Evolutionary conservation across 2,113 vertebrate species (phyloP), one percentile per base, ranked within the genome.

Genomic region (Natator depressus): DNA sequence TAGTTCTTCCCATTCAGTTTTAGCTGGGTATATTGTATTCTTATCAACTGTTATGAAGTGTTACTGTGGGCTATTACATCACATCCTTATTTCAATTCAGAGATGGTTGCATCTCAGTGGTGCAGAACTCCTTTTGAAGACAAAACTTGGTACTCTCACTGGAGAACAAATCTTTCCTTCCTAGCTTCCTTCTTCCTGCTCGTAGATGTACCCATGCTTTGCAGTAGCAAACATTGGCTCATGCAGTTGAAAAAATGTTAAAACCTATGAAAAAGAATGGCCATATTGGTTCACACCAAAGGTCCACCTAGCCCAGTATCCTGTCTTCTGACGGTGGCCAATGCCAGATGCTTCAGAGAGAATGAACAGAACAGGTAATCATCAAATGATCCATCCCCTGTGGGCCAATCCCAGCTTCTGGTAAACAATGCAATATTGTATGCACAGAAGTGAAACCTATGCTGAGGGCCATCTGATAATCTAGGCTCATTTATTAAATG

Each of bases 61-160:
- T 82, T 92, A 80, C 80, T 89, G 82, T 57, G 87, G 78, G 8
- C 84, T 82, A 27, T 47, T 57, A 72, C 82, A 72, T 2, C 75
- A 76, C 80, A 89, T 85, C 93, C 24, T 50, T 1, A 0, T 16
- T 47, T 80, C 11, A 0, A 1, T 83, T 27, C 42, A 47, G 27
- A 9, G 29, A 51, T 19, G 27, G 47, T 2, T 42, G 2, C 3
- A 10, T 51, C 47, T 35, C 35, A 72, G 19, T 72, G 19, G 35
- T 35, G 6, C 7, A 9, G n/a, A 38, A 22, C n/a, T n/a, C 35
- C 19, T 10, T 38, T 72, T 72, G 14, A 69, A 69, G 13, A 16
- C 62, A n/a, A 69, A 69, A 69, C 6, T 69, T n/a, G n/a, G 35
- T 62, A 31, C 25, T 62, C 59, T 62, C 59, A 62, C 29, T 72